Conservation (phyloP, 1,140 invertebrate genomes). For the Cherax destructor region DNA sequence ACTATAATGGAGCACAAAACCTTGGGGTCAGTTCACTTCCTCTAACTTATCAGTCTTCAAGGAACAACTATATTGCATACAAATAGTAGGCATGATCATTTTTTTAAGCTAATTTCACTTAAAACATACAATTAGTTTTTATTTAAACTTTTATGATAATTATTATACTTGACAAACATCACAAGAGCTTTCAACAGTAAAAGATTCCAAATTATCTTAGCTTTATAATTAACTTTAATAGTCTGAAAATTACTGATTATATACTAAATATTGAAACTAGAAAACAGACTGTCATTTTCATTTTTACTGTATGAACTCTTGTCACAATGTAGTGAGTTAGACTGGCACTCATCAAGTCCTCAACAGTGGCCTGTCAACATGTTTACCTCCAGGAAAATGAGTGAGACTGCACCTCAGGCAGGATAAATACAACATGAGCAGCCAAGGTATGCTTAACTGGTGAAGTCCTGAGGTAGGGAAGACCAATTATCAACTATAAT, state of each 20-base stretch:
- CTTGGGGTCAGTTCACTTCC: conserved; percentile 6
- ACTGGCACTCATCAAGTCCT: conserved; percentile 7
- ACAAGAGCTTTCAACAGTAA: conserved; percentile 32
- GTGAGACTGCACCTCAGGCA: conserved; percentile 34
- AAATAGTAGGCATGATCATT: not conserved
- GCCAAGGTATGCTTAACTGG: conserved; percentile 52
- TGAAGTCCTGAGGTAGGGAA: conserved; percentile 51
- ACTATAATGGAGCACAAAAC: not conserved
- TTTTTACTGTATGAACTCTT: conserved; percentile 26
- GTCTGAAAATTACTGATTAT: not conserved
- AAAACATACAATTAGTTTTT: not conserved
- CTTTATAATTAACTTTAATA: not conserved
- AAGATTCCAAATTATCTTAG: not conserved
- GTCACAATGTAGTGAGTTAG: conserved; percentile 5
- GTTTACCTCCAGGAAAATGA: conserved; percentile 49
- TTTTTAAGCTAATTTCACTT: not conserved
- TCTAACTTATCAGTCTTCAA: not conserved
- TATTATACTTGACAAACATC: not conserved
- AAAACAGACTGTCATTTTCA: not conserved
- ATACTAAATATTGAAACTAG: not conserved
- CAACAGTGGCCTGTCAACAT: not conserved
- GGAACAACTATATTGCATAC: not conserved
- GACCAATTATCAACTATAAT: conserved; percentile 21
- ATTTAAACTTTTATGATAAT: not conserved
- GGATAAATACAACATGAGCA: conserved; percentile 45